Conservation (phyloP, 2,888 invertebrate species). For the Andrena flavipes region DNA sequence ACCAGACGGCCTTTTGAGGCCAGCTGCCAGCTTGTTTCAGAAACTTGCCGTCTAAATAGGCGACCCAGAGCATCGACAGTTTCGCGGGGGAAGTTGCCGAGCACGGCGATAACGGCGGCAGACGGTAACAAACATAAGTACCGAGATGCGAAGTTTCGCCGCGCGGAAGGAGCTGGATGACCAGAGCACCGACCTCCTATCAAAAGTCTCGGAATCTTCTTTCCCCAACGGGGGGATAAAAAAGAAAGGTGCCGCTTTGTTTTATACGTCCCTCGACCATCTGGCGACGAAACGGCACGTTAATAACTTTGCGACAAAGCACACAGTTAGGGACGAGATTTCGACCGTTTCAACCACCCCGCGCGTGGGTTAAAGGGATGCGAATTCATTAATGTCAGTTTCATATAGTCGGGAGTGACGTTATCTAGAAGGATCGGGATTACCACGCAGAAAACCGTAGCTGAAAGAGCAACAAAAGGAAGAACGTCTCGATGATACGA, state of each 20-base stretch:
- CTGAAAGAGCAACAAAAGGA: constrained; percentile 38
- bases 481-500: constrained; percentile 42
- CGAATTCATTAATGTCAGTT: not conserved
- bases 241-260: constrained; percentile 2
- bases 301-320: constrained; percentile 5
- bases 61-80: constrained; percentile 66
- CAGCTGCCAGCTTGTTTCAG: constrained; percentile 73
- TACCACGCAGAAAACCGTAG: not conserved
- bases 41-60: constrained; percentile 78
- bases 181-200: constrained; percentile 46
- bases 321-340: not conserved
- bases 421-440: constrained; percentile 14
- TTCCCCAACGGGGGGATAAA: constrained; percentile 1
- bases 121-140: constrained; percentile 44
- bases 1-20: constrained; percentile 73
- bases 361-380: not conserved
- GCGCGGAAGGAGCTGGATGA: constrained; percentile 46
- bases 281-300: not conserved
- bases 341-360: no score
- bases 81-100: constrained; percentile 71
- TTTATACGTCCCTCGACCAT: constrained; percentile 12
- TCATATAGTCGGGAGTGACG: not conserved
- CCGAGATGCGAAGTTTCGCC: constrained; percentile 55
- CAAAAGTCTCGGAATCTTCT: constrained; percentile 51
- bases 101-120: constrained; percentile 61